Conservation (phyloP, 2,888 invertebrate species). For the Oscheius myriophilus region DNA sequence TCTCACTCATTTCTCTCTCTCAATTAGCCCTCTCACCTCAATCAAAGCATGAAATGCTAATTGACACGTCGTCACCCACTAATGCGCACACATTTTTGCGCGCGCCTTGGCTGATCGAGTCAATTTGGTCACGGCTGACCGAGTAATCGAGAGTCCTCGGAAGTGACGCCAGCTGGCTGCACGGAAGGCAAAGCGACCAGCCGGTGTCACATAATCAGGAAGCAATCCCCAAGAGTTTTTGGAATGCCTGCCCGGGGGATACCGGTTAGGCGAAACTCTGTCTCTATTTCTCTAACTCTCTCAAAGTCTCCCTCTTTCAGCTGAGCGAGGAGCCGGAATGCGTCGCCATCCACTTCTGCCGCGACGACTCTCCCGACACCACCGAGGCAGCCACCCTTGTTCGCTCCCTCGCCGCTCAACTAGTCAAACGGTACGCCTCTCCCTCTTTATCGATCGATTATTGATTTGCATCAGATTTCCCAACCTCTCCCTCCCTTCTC, state of each 20-base stretch:
- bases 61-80: background rate
- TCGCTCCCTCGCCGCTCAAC: conserved; percentile 41
- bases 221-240: too few species aligned
- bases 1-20: conserved; percentile 1
- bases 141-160: background rate
- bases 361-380: conserved; percentile 43
- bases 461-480: conserved; percentile 40
- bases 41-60: background rate
- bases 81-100: too few species aligned
- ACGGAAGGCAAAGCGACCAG: background rate
- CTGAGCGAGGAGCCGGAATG: conserved; percentile 46
- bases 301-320: conserved; percentile 39
- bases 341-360: conserved; percentile 52
- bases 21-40: background rate
- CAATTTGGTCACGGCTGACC: conserved; percentile 7
- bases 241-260: too few species aligned
- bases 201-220: background rate
- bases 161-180: conserved; percentile 22
- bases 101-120: too few species aligned
- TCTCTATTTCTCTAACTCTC: too few species aligned
- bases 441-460: background rate
- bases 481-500: conserved; percentile 52
- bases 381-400: conserved; percentile 51
- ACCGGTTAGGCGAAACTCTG: too few species aligned
- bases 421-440: conserved; percentile 28